These are phyloP conservation scores for Notolepis coatsorum DNA, from an alignment of 2,797 vertebrate species.

Conservation along the genomic window DNA sequence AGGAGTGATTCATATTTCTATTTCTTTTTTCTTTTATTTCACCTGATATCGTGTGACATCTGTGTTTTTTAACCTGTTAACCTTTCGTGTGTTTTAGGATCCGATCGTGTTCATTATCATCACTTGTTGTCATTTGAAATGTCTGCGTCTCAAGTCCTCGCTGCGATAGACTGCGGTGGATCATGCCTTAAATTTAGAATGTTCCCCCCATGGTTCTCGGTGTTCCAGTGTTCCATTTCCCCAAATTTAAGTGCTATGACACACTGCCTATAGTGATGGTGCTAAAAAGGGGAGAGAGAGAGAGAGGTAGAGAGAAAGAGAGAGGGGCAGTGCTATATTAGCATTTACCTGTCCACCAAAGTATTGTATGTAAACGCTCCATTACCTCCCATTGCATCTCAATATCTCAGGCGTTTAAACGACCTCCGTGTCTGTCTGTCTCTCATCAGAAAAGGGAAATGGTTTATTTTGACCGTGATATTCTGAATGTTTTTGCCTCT, in stretches of 20 bases:
- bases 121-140: constrained; percentile 38
- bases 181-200: constrained; percentile 59
- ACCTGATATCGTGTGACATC: neutral
- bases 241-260: constrained; percentile 70
- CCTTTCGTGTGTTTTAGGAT: constrained; percentile 10
- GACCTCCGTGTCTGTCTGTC: constrained; percentile 31
- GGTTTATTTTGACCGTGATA: constrained; percentile 25
- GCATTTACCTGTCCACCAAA: constrained; percentile 53
- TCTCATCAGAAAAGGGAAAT: constrained; percentile 49
- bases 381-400: constrained; percentile 62
- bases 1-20: constrained; percentile 50
- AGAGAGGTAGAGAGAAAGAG: neutral
- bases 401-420: constrained; percentile 66
- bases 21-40: constrained; percentile 22
- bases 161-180: constrained; percentile 58
- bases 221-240: constrained; percentile 42
- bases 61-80: constrained; percentile 7
- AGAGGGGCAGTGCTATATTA: constrained; percentile 48
- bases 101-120: constrained; percentile 14
- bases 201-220: constrained; percentile 33
- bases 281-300: constrained; percentile 29
- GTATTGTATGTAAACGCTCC: constrained; percentile 31
- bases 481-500: constrained; percentile 19
- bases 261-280: constrained; percentile 56
- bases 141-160: neutral